These are phyloP conservation scores for Ophraella communa DNA, from an alignment of 2,888 invertebrate genomes.

Conservation along the genomic window DNA sequence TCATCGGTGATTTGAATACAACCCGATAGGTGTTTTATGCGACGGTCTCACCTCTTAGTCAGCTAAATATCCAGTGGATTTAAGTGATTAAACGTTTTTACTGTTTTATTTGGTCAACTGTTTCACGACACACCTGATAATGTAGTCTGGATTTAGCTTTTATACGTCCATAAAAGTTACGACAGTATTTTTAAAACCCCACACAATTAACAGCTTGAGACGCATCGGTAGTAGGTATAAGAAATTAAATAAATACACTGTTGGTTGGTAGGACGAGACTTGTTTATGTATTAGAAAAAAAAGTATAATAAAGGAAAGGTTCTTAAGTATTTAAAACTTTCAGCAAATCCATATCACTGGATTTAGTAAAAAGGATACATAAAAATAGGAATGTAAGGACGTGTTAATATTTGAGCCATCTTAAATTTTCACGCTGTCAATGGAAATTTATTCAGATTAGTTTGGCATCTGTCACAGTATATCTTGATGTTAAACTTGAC, in stretches of 20 bases:
- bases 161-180: constrained; percentile 48
- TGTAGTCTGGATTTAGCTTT: constrained; percentile 49
- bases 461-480: too few relatives aligned
- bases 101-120: constrained; percentile 40
- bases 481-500: too few relatives aligned
- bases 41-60: constrained; percentile 24
- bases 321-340: constrained; percentile 7
- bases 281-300: constrained; percentile 23
- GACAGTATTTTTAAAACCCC: constrained; percentile 34
- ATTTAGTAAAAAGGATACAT: too few relatives aligned
- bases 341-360: background rate
- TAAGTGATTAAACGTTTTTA: background rate
- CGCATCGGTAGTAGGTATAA: constrained; percentile 34
- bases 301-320: constrained; percentile 10
- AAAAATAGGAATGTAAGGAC: too few relatives aligned
- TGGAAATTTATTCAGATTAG: too few relatives aligned
- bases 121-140: constrained; percentile 48
- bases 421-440: too few relatives aligned
- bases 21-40: constrained; percentile 44
- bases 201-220: constrained; percentile 33
- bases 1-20: constrained; percentile 44
- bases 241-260: constrained; percentile 38
- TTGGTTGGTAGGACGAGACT: constrained; percentile 14
- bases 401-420: too few relatives aligned
- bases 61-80: constrained; percentile 16